Percentiles rank a stretch among this genome's conserved stretches.
Evolutionary conservation across 2,113 vertebrate genomes (phyloP).

Genomic region (Jacana jacana): DNA sequence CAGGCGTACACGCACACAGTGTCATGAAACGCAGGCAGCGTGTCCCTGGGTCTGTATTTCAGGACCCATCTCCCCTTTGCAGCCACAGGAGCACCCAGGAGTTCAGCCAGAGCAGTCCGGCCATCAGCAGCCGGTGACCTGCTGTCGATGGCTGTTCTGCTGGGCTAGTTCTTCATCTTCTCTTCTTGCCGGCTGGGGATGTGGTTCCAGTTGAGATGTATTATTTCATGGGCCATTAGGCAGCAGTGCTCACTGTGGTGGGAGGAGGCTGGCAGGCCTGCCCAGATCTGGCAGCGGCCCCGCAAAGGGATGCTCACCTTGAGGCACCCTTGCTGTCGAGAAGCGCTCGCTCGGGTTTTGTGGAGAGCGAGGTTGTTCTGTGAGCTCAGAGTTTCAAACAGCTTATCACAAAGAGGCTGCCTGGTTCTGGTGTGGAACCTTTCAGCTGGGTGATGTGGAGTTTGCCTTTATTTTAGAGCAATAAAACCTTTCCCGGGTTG

Average conservation of each 20-base stretch:
- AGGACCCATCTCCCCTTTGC: background rate
- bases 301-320: background rate
- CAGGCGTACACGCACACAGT: fast-evolving
- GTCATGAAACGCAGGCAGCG: fast-evolving
- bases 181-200: background rate
- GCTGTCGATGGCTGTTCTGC: background rate
- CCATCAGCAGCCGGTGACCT: background rate
- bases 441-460: background rate
- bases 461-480: background rate
- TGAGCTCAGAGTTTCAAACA: background rate
- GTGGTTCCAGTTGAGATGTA: background rate
- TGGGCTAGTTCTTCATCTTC: background rate
- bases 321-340: background rate
- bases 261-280: background rate
- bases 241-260: background rate
- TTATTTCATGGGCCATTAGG: background rate
- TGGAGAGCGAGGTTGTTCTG: fast-evolving
- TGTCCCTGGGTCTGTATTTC: background rate
- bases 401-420: background rate
- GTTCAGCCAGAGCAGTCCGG: background rate
- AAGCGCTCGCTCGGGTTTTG: background rate
- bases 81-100: background rate
- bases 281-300: background rate
- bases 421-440: background rate
- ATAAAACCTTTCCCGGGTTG: background rate